Percentiles rank a stretch among this genome's conserved stretches.
phyloP scores from a whole-genome alignment of 2,113 vertebrate genomes.

The Bos javanicus region DNA sequence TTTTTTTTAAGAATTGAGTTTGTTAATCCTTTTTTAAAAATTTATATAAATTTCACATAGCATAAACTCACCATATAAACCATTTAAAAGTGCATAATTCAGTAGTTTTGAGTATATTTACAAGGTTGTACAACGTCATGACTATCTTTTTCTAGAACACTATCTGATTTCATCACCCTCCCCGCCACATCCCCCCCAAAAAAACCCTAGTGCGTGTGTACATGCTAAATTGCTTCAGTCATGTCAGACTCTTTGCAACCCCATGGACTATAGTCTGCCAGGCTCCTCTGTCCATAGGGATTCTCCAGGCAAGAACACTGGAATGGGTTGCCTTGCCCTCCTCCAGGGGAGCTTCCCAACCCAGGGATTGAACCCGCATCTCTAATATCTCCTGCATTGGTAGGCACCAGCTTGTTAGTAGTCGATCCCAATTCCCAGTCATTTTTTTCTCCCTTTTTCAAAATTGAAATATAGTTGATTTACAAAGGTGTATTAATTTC shows the following conservation, averaged over 20 bases:
- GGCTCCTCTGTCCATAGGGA: not conserved
- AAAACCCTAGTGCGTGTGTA: not conserved
- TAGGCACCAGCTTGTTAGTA: not conserved
- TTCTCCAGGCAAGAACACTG: not conserved
- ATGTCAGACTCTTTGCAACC: not conserved
- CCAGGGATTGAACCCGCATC: not conserved
- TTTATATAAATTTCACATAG: not conserved
- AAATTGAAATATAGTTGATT: not conserved
- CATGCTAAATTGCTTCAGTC: not conserved
- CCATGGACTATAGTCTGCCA: not conserved
- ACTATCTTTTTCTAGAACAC: not conserved
- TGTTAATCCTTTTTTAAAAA: not conserved
- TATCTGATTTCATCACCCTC: not conserved
- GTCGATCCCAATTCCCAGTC: not conserved
- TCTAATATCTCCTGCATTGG: not conserved
- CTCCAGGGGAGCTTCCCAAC: not conserved
- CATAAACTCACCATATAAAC: not conserved
- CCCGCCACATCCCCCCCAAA: accelerated
- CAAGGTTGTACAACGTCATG: not conserved
- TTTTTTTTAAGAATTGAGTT: not conserved
- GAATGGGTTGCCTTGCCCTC: not conserved
- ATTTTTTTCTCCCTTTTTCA: not conserved
- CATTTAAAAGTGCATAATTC: not conserved
- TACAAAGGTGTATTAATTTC: not conserved
- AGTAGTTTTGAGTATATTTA: not conserved